A percentile compares a stretch with the other conserved stretches of the same genome.
phyloP scores from a whole-genome alignment of 2,113 vertebrate species.

The Puffinus mauretanicus region DNA sequence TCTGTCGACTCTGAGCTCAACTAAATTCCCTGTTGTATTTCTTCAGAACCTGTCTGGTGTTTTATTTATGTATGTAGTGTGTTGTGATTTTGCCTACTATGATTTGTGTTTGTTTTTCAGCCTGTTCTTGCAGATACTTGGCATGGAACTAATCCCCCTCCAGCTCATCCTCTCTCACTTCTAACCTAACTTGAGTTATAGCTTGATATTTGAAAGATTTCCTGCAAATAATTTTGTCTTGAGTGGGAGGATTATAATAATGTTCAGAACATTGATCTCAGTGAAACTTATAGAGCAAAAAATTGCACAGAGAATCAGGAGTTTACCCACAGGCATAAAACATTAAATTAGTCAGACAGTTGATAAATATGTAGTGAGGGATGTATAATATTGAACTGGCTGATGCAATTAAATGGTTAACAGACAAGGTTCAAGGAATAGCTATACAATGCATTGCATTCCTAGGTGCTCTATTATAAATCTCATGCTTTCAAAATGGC shows the following conservation, averaged over 20 bases:
- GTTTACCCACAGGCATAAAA: not conserved
- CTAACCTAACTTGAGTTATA: constrained; percentile 14
- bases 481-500: not conserved
- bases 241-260: not conserved
- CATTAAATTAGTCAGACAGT: not conserved
- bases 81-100: not conserved
- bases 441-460: not conserved
- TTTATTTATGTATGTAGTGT: constrained; percentile 45
- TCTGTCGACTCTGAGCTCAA: not conserved
- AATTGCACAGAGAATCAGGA: not conserved
- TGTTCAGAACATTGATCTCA: not conserved
- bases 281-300: not conserved
- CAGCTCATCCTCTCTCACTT: not conserved
- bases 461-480: not conserved
- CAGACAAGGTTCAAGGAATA: not conserved
- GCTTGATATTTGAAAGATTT: constrained; percentile 11
- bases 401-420: not conserved
- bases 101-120: constrained; percentile 53
- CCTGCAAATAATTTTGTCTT: constrained; percentile 37
- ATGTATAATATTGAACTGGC: not conserved
- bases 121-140: constrained; percentile 17
- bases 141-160: not conserved
- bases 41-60: not conserved
- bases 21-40: constrained; percentile 14
- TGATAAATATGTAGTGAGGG: not conserved